These are phyloP conservation scores for Orthosia cruda DNA, from an alignment of 2,888 invertebrate species.

Conservation along the genomic window DNA sequence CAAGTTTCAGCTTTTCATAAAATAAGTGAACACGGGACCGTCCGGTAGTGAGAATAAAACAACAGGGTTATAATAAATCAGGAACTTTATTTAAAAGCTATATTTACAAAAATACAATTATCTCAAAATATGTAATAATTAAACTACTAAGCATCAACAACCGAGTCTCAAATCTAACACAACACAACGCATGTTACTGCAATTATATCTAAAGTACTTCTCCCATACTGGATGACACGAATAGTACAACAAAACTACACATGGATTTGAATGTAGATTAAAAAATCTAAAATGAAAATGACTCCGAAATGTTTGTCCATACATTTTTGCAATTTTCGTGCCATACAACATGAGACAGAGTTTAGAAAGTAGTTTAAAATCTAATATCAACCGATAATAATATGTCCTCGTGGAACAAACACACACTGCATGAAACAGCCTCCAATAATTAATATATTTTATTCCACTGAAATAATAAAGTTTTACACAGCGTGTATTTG, in stretches of 20 bases:
- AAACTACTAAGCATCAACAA: conserved; percentile 82
- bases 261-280: background rate
- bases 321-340: background rate
- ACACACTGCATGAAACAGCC: conserved; percentile 61
- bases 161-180: conserved; percentile 73
- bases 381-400: conserved; percentile 55
- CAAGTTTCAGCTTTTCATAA: too few species aligned
- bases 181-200: conserved; percentile 62
- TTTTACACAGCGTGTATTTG: conserved; percentile 50
- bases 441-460: conserved; percentile 31
- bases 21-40: too few species aligned
- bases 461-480: conserved; percentile 25
- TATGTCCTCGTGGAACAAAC: conserved; percentile 42
- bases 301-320: background rate
- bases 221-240: conserved; percentile 24
- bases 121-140: conserved; percentile 87
- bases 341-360: conserved; percentile 24
- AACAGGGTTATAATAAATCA: conserved; percentile 81
- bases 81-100: conserved; percentile 90
- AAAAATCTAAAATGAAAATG: background rate
- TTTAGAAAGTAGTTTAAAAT: conserved; percentile 60
- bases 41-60: conserved; percentile 45
- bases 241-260: background rate
- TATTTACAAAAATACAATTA: conserved; percentile 90
- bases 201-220: conserved; percentile 58